Percentiles rank a stretch among this genome's conserved stretches.
Conservation (phyloP, 2,888 invertebrate species). For the Plusia festucae region DNA sequence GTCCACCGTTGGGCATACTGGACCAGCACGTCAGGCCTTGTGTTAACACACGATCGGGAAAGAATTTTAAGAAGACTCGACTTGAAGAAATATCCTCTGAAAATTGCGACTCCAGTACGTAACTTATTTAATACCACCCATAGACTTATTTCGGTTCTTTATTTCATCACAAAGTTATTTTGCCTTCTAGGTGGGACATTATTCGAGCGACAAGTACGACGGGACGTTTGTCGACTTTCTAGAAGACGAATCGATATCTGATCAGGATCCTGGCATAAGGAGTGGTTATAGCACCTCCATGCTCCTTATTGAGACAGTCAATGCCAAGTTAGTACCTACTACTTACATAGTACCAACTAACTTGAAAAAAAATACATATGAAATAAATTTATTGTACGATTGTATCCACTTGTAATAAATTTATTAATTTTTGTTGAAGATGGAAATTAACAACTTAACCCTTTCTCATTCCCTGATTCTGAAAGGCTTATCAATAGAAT, state of each 20-base stretch:
- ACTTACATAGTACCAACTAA: neutral
- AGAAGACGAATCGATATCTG: slow-evolving; percentile 68
- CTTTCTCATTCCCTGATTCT: too few species aligned
- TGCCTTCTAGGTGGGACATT: slow-evolving; percentile 70
- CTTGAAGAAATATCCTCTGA: slow-evolving; percentile 70
- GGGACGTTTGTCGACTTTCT: slow-evolving; percentile 74
- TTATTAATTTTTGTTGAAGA: too few species aligned
- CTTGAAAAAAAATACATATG: too few species aligned
- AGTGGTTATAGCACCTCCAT: slow-evolving; percentile 66
- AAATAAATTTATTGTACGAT: too few species aligned
- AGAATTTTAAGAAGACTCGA: slow-evolving; percentile 69
- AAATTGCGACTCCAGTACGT: slow-evolving; percentile 77
- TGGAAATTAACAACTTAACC: too few species aligned
- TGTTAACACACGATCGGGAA: slow-evolving; percentile 63
- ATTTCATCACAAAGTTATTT: neutral
- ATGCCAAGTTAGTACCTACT: slow-evolving; percentile 71
- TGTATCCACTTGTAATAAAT: too few species aligned
- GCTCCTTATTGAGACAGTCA: slow-evolving; percentile 72
- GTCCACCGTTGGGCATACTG: slow-evolving; percentile 75
- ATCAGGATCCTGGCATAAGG: slow-evolving; percentile 74
- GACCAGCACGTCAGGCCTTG: slow-evolving; percentile 61
- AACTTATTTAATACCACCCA: neutral
- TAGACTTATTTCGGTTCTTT: neutral
- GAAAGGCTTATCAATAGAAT: too few species aligned
- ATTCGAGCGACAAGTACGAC: slow-evolving; percentile 68